A percentile compares a stretch with the other conserved stretches of the same genome.
Conservation (phyloP, 2,888 invertebrate species). For the Meloe dianella region DNA sequence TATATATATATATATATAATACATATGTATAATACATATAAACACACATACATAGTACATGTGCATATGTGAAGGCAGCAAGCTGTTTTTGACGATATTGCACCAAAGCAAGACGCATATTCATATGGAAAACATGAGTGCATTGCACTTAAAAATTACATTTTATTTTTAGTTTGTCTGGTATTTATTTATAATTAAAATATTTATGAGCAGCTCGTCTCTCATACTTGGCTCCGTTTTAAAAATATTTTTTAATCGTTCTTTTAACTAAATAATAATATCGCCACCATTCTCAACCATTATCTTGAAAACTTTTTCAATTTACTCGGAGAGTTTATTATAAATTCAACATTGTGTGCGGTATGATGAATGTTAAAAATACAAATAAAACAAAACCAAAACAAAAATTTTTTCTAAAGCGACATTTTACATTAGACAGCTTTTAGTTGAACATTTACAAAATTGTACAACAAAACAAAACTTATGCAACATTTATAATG, state of each 20-base stretch:
- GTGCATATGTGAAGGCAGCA: background rate
- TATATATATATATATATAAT: slow-evolving; percentile 30
- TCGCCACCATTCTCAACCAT: background rate
- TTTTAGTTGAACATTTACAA: background rate
- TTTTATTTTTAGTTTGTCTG: slow-evolving; percentile 56
- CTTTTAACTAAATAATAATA: slow-evolving; percentile 19
- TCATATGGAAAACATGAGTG: slow-evolving; percentile 42
- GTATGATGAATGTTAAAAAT: slow-evolving; percentile 6
- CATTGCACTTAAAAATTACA: slow-evolving; percentile 55
- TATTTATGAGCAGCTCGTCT: slow-evolving; percentile 49
- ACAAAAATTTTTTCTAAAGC: background rate
- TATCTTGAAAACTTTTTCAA: slow-evolving; percentile 7
- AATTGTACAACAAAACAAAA: too few relatives aligned
- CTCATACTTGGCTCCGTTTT: slow-evolving; percentile 46
- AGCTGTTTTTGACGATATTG: slow-evolving; percentile 7
- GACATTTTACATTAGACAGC: background rate
- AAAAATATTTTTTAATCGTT: slow-evolving; percentile 44
- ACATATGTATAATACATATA: slow-evolving; percentile 15
- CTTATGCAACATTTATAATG: background rate
- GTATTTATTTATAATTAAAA: slow-evolving; percentile 58
- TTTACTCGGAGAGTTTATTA: background rate
- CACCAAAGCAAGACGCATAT: slow-evolving; percentile 8
- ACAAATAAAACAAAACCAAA: background rate
- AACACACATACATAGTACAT: background rate
- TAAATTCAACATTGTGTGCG: slow-evolving; percentile 3